A percentile compares a stretch with the other conserved stretches of the same genome.
Evolutionary conservation across 1,140 invertebrate species (phyloP).

Genomic region (Achatina immaculata): DNA sequence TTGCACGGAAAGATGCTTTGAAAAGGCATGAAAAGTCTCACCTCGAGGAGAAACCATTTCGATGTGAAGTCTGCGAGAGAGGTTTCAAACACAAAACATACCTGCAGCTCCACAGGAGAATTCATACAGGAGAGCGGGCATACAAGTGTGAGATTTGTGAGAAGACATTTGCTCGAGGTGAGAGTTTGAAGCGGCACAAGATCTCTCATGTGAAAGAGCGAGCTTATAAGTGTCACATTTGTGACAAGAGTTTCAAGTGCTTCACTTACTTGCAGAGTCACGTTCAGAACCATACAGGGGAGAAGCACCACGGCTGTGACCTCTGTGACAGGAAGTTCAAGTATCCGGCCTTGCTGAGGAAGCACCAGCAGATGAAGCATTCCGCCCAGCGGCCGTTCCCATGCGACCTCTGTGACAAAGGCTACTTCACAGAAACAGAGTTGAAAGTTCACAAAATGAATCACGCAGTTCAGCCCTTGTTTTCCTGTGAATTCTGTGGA

Average conservation of each 20-base stretch:
- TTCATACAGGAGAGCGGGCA: conserved; percentile 31
- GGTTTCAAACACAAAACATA: conserved; percentile 91
- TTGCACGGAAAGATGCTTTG: conserved; percentile 88
- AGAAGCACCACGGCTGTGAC: conserved; percentile 32
- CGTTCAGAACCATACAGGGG: conserved; percentile 29
- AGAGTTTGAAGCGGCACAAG: conserved; percentile 16
- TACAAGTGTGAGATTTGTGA: conserved; percentile 82
- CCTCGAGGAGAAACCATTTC: conserved; percentile 32
- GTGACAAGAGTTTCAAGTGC: conserved; percentile 33
- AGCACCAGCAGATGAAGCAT: conserved; percentile 92
- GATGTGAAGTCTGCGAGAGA: conserved; percentile 85
- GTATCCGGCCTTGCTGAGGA: conserved; percentile 93
- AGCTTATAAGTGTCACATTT: conserved; percentile 1
- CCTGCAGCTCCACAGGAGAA: conserved; percentile 75
- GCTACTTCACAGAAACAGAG: conserved; percentile 28
- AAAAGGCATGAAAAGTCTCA: conserved; percentile 72
- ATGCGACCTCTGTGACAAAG: conserved; percentile 46
- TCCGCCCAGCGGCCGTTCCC: conserved; percentile 79
- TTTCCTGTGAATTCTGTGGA: conserved; percentile 29
- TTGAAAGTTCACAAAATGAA: conserved; percentile 34
- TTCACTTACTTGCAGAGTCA: conserved; percentile 25
- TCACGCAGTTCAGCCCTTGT: conserved; percentile 7
- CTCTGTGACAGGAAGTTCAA: conserved; percentile 64
- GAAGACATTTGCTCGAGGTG: conserved; percentile 80
- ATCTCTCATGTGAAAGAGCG: conserved; percentile 6